Base-by-base conservation (phyloP, 2,888 invertebrate species). In the Apodemia mormo region DNA sequence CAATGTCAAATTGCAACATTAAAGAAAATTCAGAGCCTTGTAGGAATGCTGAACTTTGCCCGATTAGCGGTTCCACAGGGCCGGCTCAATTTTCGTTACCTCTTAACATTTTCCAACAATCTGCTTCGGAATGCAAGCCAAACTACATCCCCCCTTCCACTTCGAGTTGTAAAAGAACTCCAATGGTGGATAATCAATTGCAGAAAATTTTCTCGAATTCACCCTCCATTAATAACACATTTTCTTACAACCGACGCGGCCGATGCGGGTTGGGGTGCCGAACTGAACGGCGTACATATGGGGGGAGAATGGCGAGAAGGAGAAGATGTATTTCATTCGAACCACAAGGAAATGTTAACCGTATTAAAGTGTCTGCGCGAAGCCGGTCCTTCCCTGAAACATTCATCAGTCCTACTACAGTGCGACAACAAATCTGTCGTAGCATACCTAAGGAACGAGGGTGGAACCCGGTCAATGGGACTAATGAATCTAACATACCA, bases 401-500 rank as follows among this genome's bases (percentile, higher is more conserved):
- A 70, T 14, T 30, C 66, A 2, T 61, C 74, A n/a, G 14, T 76
- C 8, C 68, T 75, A 1, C 66, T 79, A 22, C 78, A 78, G 65
- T 74, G 76, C 74, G 79, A 81, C 79, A 79, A 79, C 73, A 71
- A 65, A 49, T 76, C 79, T 0, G 78, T 72, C 1, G 72, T 80
- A 5, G 75, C 78, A 6, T 74, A 79, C 45, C 67, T 79, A 7
- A 68, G 76, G 2, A 79, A 81, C 69, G 80, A 83, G 68, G 82
- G 82, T 2, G 80, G 80, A 0, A 80, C 78, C 0, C 76, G 76
- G 65, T 80, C 81, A 0, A n/a, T n/a, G n/a, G n/a, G n/a, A n/a
- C n/a, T n/a, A n/a, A n/a, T n/a, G n/a, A n/a, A n/a, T n/a, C n/a
- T n/a, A n/a, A n/a, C n/a, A n/a, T n/a, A n/a, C n/a, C n/a, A n/a